Conservation (phyloP, 2,113 vertebrate genomes). For the Phylloscopus whistleri region DNA sequence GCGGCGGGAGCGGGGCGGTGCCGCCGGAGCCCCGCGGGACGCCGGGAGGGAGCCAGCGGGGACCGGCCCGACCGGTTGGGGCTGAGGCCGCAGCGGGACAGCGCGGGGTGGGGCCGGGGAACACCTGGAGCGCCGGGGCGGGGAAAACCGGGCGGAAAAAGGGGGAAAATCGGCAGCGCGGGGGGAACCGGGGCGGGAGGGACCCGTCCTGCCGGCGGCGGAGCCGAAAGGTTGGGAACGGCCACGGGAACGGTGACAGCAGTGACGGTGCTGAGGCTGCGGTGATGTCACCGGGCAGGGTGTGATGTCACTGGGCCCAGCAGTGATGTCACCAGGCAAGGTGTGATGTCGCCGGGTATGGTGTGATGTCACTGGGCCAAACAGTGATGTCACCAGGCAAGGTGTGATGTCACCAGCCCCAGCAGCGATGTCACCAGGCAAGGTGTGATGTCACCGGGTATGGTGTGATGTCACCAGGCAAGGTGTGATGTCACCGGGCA, state of each 20-base stretch:
- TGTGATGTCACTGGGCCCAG: no score
- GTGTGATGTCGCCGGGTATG: neutral
- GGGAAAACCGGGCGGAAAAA: neutral
- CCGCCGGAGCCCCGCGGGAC: neutral
- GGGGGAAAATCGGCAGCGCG: neutral
- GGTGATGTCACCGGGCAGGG: neutral
- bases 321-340: no score
- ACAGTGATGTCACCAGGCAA: neutral
- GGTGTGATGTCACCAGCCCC: neutral
- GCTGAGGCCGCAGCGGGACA: neutral
- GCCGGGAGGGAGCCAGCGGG: neutral
- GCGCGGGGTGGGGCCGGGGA: neutral
- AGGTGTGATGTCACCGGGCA: neutral
- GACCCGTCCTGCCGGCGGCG: neutral
- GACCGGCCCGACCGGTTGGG: neutral
- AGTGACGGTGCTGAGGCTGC: accelerated
- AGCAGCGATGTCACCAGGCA: neutral
- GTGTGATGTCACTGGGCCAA: neutral
- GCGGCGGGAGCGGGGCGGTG: neutral
- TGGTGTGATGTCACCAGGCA: neutral
- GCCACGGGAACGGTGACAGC: accelerated
- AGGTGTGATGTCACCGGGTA: neutral
- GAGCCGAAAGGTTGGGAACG: accelerated
- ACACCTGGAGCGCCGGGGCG: neutral
- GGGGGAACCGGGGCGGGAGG: neutral